These are phyloP conservation scores for Mamestra brassicae DNA, from an alignment of 2,888 invertebrate species.

Conservation along the genomic window DNA sequence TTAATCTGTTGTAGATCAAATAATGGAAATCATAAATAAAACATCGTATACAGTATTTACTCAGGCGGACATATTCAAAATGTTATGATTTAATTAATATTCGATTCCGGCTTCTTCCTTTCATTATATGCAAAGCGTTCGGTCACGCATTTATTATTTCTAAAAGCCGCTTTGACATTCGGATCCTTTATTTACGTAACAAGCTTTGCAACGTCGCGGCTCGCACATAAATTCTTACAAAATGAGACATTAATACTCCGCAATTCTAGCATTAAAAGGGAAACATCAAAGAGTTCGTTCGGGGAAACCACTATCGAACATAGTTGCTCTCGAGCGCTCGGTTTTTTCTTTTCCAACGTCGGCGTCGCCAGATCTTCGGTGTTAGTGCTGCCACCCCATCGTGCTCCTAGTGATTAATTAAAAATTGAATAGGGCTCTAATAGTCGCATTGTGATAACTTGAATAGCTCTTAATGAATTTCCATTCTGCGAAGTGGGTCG, in stretches of 20 bases:
- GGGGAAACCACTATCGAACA: constrained; percentile 77
- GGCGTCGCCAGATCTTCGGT: constrained; percentile 50
- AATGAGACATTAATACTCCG: constrained; percentile 82
- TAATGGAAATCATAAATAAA: constrained; percentile 44
- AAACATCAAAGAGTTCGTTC: constrained; percentile 84
- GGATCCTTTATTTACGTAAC: constrained; percentile 75
- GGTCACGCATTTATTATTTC: constrained; percentile 79
- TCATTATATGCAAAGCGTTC: constrained; percentile 70
- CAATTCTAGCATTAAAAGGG: constrained; percentile 80
- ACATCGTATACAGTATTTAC: constrained; percentile 47
- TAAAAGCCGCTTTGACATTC: constrained; percentile 77
- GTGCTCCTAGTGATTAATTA: constrained; percentile 78
- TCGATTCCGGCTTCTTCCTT: constrained; percentile 75
- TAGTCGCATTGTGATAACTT: constrained; percentile 87
- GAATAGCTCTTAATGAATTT: constrained; percentile 89
- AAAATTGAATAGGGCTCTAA: constrained; percentile 85
- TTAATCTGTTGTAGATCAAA: constrained; percentile 33
- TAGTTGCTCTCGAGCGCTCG: constrained; percentile 68
- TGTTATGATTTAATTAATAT: constrained; percentile 67
- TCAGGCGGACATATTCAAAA: constrained; percentile 54
- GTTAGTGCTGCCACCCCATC: constrained; percentile 58
- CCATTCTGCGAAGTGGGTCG: constrained; percentile 86
- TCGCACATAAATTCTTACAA: constrained; percentile 82
- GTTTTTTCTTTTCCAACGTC: constrained; percentile 62
- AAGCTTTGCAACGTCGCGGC: constrained; percentile 71